Evolutionary conservation across 2,113 vertebrate species (phyloP).

Genomic region (Podarcis muralis): DNA sequence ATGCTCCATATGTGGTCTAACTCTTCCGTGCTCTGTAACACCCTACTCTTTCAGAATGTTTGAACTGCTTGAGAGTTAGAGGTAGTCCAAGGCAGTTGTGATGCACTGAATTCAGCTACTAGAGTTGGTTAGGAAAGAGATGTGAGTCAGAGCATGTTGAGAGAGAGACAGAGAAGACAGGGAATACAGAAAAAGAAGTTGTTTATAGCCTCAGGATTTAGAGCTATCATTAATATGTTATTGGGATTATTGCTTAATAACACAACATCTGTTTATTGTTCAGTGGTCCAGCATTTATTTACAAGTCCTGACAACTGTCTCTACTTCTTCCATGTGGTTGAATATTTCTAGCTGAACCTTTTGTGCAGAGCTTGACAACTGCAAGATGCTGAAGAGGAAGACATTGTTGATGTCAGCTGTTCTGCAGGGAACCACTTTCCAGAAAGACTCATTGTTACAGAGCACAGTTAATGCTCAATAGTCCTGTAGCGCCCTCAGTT

Average conservation of each 20-base stretch:
- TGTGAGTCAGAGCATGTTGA: neutral
- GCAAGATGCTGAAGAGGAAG: neutral
- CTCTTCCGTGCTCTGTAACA: neutral
- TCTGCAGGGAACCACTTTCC: neutral
- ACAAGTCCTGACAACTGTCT: neutral
- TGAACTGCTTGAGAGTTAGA: neutral
- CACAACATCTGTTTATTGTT: neutral
- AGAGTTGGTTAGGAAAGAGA: neutral
- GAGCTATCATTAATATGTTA: neutral
- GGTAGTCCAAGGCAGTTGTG: neutral
- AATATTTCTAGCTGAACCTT: neutral
- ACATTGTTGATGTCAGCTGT: neutral
- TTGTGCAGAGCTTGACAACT: neutral
- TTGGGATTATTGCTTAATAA: neutral
- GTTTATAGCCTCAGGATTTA: neutral
- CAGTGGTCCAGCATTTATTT: neutral
- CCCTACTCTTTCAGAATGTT: neutral
- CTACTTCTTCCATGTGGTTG: neutral
- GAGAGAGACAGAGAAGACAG: neutral
- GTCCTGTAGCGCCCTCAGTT: neutral
- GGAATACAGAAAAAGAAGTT: neutral
- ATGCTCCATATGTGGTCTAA: neutral
- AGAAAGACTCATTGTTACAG: neutral
- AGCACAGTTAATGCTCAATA: neutral
- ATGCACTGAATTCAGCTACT: neutral